Base-by-base conservation (phyloP, 2,888 invertebrate species). In the Nemotelus pantherinus region DNA sequence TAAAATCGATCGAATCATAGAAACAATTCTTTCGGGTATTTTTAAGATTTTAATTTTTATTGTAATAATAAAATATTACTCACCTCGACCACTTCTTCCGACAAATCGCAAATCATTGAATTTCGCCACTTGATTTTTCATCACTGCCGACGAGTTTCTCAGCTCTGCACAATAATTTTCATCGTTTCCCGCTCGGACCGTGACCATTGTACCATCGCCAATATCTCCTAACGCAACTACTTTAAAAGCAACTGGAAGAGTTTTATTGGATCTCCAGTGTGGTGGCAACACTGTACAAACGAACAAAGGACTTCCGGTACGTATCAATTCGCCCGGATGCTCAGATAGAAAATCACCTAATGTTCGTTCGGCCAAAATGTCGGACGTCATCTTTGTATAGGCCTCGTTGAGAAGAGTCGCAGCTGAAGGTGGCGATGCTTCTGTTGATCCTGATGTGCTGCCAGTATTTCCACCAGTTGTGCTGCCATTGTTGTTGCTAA, bases 71-170 rank as follows among this genome's bases (percentile, higher is more conserved):
- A 25, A 25, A 25, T 25, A 25, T 25, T 25, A 77, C 92, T 93
- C 89, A 98, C 99, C 99, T 93, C 99, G 91, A 84, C 99, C 99
- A 87, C 98, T 98, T 87, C 98, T 91, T 82, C 99, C 99, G 84
- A 99, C 97, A 90, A 99, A 99, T 87, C 99, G 91, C 84, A 99
- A 90, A 89, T 99, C 99, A 88, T 98, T 98, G 89, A 99, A 99
- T 89, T 98, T 97, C 82, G 99, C 99, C 83, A 99, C 96, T 87
- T 98, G 97, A 88, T 98, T 97, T 90, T 98, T 98, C 95, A 99
- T 97, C 84, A 97, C 93, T 50, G 99, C 97, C 74, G 96, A 95
- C 83, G 94, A 94, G 88, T 99, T 99, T 84, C 97, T 89, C 82
- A 98, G 88, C 87, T 99, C 99, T 58, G 97, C 98, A 86, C 96